Evolutionary conservation across 2,888 invertebrate genomes (phyloP).

Genomic region (Labia minor): DNA sequence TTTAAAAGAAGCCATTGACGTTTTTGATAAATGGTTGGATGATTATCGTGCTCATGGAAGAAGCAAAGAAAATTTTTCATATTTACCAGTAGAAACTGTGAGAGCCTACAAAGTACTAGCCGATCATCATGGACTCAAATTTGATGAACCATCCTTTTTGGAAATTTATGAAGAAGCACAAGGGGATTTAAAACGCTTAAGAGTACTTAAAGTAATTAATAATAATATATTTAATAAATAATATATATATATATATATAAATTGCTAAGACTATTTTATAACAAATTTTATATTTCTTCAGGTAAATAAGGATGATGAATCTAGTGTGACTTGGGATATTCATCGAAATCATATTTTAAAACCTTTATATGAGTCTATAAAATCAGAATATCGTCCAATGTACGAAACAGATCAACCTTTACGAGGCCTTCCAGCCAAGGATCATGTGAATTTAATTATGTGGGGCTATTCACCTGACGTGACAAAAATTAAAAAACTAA

Average conservation of each 20-base stretch:
- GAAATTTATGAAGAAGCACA: constrained; percentile 51
- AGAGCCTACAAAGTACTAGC: constrained; percentile 44
- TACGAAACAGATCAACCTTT: constrained; percentile 50
- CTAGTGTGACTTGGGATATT: constrained; percentile 61
- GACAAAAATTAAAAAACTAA: constrained; percentile 50
- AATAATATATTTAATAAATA: background rate
- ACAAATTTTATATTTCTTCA: background rate
- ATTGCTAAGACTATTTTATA: no score
- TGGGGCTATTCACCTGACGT: constrained; percentile 69
- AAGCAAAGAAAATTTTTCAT: constrained; percentile 57
- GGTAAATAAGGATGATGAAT: constrained; percentile 43
- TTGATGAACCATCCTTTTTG: constrained; percentile 43
- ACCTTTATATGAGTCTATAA: constrained; percentile 39
- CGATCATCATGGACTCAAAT: constrained; percentile 40
- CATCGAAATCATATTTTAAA: constrained; percentile 51
- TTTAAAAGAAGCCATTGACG: constrained; percentile 58
- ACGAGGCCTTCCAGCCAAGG: constrained; percentile 54
- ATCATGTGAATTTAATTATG: constrained; percentile 56
- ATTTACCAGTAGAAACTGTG: constrained; percentile 50
- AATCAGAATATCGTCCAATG: constrained; percentile 35
- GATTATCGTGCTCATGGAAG: constrained; percentile 58
- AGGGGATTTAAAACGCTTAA: constrained; percentile 62
- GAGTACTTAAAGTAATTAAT: constrained; percentile 37
- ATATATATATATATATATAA: no score
- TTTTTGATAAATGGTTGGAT: constrained; percentile 61